Evolutionary conservation across 2,888 invertebrate species (phyloP).

Genomic region (Phorcus lineatus): DNA sequence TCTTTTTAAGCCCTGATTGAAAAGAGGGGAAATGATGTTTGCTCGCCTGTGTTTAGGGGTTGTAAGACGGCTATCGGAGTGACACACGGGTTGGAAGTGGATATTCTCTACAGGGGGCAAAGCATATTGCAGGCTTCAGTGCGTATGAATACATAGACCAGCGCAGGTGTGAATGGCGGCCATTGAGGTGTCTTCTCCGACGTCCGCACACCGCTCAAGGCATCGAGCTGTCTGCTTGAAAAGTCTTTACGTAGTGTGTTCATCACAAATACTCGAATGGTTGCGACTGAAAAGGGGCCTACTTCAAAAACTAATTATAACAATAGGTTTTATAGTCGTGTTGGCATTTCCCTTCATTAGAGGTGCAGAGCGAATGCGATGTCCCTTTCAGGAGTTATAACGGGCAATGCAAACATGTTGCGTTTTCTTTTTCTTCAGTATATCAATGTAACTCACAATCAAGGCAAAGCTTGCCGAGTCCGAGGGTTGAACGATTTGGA

Average conservation of each 20-base stretch:
- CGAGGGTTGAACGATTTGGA: too few species aligned
- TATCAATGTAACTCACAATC: too few species aligned
- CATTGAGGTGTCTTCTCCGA: conserved; percentile 10
- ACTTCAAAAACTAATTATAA: conserved; percentile 9
- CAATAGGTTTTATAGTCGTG: conserved; percentile 4
- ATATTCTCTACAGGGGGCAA: neutral
- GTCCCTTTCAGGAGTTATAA: neutral
- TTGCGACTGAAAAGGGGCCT: neutral
- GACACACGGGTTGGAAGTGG: neutral
- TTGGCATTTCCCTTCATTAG: conserved; percentile 11
- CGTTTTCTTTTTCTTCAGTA: neutral
- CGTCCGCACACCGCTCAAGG: neutral
- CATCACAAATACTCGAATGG: neutral
- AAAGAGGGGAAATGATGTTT: conserved; percentile 5
- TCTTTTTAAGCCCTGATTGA: neutral
- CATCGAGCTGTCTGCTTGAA: neutral
- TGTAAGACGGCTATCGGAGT: neutral
- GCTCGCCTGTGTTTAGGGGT: neutral
- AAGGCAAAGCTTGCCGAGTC: too few species aligned
- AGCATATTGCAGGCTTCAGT: neutral
- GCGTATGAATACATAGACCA: neutral
- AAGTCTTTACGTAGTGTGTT: neutral
- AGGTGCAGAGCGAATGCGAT: neutral
- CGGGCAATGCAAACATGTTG: neutral
- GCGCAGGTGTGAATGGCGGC: conserved; percentile 5